Conservation (phyloP, 2,797 vertebrate species). For the Acrossocheilus wenchowensis region DNA sequence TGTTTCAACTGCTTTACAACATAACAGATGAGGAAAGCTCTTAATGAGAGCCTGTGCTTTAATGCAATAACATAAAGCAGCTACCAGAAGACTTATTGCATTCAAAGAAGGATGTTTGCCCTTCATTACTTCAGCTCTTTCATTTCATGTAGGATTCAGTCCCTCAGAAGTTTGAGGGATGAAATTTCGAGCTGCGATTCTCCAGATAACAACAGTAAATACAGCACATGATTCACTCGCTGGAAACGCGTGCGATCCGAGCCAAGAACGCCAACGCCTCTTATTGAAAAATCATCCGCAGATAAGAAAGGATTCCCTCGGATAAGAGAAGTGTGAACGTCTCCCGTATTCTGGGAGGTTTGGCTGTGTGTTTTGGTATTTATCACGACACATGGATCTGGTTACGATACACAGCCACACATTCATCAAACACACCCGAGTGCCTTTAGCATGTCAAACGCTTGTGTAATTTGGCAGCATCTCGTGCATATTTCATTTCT, state of each 20-base stretch:
- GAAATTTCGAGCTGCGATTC: background rate
- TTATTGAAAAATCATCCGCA: background rate
- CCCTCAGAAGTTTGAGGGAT: background rate
- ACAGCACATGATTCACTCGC: slow-evolving; percentile 18
- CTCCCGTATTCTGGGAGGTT: slow-evolving; percentile 10
- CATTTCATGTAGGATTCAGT: background rate
- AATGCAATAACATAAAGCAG: background rate
- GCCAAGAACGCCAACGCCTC: background rate
- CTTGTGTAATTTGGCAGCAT: slow-evolving; percentile 43
- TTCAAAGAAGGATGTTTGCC: background rate
- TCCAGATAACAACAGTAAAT: slow-evolving; percentile 24
- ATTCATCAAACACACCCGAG: slow-evolving; percentile 27
- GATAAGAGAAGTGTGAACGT: background rate
- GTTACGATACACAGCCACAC: slow-evolving; percentile 40
- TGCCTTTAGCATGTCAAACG: background rate
- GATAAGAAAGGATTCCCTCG: background rate
- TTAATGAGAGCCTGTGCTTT: background rate
- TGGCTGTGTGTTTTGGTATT: slow-evolving; percentile 32
- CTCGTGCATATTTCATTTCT: slow-evolving; percentile 37
- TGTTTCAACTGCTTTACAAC: no score
- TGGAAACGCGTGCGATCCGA: background rate
- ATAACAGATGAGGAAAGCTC: no score
- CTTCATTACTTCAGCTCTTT: background rate
- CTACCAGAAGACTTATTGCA: background rate
- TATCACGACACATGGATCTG: slow-evolving; percentile 45